These are phyloP conservation scores for Taenioides sp. DNA, from an alignment of 2,797 vertebrate genomes.

Conservation along the genomic window DNA sequence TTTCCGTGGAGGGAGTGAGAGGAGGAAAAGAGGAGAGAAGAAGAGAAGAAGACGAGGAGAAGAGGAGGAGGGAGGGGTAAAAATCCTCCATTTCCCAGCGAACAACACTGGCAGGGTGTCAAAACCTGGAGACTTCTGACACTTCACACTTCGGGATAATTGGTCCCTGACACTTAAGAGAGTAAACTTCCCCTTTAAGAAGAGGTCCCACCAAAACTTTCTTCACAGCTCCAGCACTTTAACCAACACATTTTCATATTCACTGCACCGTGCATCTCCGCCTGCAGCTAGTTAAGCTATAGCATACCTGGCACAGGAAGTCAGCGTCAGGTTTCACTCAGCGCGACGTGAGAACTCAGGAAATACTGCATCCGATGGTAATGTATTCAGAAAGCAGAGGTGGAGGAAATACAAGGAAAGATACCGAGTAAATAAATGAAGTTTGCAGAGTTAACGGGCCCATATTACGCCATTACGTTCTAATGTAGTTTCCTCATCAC, in stretches of 20 bases:
- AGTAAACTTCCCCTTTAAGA: slow-evolving; percentile 63
- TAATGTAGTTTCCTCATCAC: neutral
- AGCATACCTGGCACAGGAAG: slow-evolving; percentile 61
- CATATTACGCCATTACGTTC: too few species aligned
- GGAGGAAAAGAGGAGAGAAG: slow-evolving; percentile 1
- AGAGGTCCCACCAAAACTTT: slow-evolving; percentile 69
- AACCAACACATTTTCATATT: slow-evolving; percentile 53
- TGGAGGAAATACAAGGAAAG: neutral
- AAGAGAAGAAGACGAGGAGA: neutral
- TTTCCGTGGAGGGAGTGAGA: slow-evolving; percentile 24
- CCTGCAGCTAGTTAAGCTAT: slow-evolving; percentile 36
- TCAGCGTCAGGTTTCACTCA: slow-evolving; percentile 43
- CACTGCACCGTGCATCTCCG: slow-evolving; percentile 36
- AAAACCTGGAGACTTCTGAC: slow-evolving; percentile 77
- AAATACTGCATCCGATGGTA: slow-evolving; percentile 3
- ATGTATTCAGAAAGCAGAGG: neutral
- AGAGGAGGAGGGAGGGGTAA: neutral
- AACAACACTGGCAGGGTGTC: slow-evolving; percentile 78
- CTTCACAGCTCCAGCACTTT: slow-evolving; percentile 68
- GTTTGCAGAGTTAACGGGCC: neutral
- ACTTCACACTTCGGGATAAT: slow-evolving; percentile 73
- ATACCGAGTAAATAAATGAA: neutral
- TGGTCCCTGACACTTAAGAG: slow-evolving; percentile 70
- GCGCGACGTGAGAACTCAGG: slow-evolving; percentile 15
- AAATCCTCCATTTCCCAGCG: slow-evolving; percentile 63